These are phyloP conservation scores for Brenthis hecate DNA, from an alignment of 2,888 invertebrate genomes.

Conservation along the genomic window DNA sequence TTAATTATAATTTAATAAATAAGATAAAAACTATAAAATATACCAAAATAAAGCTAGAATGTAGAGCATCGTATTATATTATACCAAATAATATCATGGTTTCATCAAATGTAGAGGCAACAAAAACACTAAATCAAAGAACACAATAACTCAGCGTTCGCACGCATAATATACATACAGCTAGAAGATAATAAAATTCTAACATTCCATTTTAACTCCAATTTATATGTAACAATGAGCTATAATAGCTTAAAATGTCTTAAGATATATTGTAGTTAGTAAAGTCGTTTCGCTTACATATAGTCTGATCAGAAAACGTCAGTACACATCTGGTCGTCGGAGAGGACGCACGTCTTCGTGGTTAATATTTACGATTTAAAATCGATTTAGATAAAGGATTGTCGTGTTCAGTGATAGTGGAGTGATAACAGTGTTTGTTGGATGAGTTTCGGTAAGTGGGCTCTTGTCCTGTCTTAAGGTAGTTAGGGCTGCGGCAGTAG, in stretches of 20 bases:
- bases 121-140: conserved; percentile 32
- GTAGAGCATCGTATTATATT: conserved; percentile 12
- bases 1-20: too few relatives aligned
- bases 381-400: conserved; percentile 25
- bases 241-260: conserved; percentile 17
- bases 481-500: conserved; percentile 22
- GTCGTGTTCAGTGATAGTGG: conserved; percentile 28
- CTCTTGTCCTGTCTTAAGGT: background rate
- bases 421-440: conserved; percentile 31
- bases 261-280: conserved; percentile 14
- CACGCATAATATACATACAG: conserved; percentile 28
- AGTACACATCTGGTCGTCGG: conserved; percentile 27
- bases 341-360: conserved; percentile 23
- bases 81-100: conserved; percentile 17
- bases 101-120: conserved; percentile 17
- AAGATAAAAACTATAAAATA: too few relatives aligned
- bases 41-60: too few relatives aligned
- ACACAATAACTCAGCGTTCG: conserved; percentile 30
- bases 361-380: conserved; percentile 24
- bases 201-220: conserved; percentile 15
- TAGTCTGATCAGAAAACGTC: conserved; percentile 26
- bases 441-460: conserved; percentile 28
- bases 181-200: background rate
- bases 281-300: conserved; percentile 20
- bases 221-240: background rate